Evolutionary conservation across 92 coral and sea anemone species (phyloP), one percentile per base, ranked within the genome.

Genomic region (Heliopora coerulea): DNA sequence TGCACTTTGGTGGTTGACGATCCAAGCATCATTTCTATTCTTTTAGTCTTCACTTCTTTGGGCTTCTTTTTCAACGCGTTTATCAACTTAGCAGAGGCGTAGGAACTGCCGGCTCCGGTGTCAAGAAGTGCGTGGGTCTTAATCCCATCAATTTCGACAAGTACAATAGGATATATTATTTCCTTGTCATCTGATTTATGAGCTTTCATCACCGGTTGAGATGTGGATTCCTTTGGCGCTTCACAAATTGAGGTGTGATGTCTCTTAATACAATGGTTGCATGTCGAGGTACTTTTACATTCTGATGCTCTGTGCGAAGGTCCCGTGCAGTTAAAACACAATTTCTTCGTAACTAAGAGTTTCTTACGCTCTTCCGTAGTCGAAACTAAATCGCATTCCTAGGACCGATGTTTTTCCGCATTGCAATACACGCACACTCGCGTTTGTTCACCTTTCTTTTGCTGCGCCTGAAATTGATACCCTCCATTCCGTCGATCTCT

Each of bases 61-160:
- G 65, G 86, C 40, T 75, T 40, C 32, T 61, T 81, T 40, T 65
- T 60, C 25, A 82, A 56, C 52, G 82, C 78, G 35, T 32, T 78
- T 17, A 83, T 76, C 39, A 83, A 48, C 33, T 49, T 20, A 54
- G 35, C 79, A 5, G 79, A 83, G 37, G 86, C 82, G 35, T 78
- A 83, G 1, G 79, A 78, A 41, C 86, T 82, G 72, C 81, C 76
- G 44, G 85, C 65, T 32, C 86, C 86, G 42, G 79, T 83, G 83
- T 68, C 86, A 17, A 82, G 62, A 12, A 82, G 56, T n/a, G 86
- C 87, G 10, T 46, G 37, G 3, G 87, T 77, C 67, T 37, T 37
- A 37, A 37, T 37, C 42, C 42, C 42, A 37, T 37, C 42, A 37
- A 37, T 37, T 37, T 37, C 24, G 27, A 78, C 49, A 3, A 83